phyloP scores from a whole-genome alignment of 2,888 invertebrate genomes.

The Drosophila siamana region DNA sequence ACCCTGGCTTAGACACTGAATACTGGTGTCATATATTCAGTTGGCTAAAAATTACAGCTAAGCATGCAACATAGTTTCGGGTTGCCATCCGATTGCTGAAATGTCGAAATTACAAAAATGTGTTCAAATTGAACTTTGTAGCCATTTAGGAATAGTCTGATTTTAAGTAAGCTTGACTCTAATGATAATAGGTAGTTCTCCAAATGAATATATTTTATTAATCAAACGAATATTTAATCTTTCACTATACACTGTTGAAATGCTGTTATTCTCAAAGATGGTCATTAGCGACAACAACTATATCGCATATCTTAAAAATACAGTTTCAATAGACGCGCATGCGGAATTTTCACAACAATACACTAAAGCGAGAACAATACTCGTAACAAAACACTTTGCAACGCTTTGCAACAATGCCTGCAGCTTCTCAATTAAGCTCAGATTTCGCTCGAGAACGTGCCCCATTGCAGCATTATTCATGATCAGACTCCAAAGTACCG shows the following conservation, averaged over 20 bases:
- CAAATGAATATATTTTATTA: background rate
- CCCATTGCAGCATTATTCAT: slow-evolving; percentile 37
- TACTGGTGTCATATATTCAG: slow-evolving; percentile 61
- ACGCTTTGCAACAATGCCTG: slow-evolving; percentile 25
- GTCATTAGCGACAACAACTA: slow-evolving; percentile 13
- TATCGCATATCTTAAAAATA: slow-evolving; percentile 23
- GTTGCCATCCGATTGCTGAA: slow-evolving; percentile 27
- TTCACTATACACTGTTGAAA: slow-evolving; percentile 55
- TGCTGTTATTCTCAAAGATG: slow-evolving; percentile 37
- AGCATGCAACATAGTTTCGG: slow-evolving; percentile 58
- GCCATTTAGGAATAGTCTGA: slow-evolving; percentile 3
- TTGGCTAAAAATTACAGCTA: slow-evolving; percentile 57
- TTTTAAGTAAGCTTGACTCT: slow-evolving; percentile 7
- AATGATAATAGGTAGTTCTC: slow-evolving; percentile 13
- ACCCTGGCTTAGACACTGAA: slow-evolving; percentile 37
- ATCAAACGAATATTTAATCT: background rate
- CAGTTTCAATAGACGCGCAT: slow-evolving; percentile 34
- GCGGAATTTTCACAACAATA: slow-evolving; percentile 35
- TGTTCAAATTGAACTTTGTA: slow-evolving; percentile 21
- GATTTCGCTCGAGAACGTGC: slow-evolving; percentile 72
- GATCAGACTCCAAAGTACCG: slow-evolving; percentile 45
- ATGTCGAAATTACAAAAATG: slow-evolving; percentile 33
- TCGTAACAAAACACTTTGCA: slow-evolving; percentile 55
- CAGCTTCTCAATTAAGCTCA: slow-evolving; percentile 56
- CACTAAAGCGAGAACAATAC: background rate